Conservation (phyloP, 2,888 invertebrate genomes). For the Rotaria sp. region DNA sequence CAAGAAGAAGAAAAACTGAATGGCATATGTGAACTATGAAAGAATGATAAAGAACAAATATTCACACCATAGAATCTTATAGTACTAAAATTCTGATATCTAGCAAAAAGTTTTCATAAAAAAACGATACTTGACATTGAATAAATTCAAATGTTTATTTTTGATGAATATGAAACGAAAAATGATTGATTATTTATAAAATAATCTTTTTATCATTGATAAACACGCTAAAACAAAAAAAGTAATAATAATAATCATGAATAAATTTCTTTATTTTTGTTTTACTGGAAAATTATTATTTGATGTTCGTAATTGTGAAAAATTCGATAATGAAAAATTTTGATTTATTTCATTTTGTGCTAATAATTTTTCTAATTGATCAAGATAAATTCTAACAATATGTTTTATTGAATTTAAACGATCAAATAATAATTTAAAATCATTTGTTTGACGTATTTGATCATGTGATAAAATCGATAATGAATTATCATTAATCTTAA, state of each 20-base stretch:
- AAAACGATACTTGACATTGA: background rate
- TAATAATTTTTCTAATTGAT: slow-evolving; percentile 25
- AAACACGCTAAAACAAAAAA: background rate
- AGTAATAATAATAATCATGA: background rate
- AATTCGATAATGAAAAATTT: background rate
- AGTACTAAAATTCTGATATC: background rate
- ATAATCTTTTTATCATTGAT: background rate
- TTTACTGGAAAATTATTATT: background rate
- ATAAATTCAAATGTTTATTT: background rate
- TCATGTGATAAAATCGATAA: background rate
- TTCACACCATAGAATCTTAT: background rate
- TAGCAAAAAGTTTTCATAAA: background rate
- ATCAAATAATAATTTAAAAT: background rate
- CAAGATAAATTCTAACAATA: background rate
- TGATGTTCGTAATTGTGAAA: background rate
- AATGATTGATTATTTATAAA: too few species aligned
- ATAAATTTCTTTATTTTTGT: too few species aligned
- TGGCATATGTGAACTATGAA: too few species aligned
- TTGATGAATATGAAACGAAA: too few species aligned
- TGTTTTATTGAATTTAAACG: slow-evolving; percentile 5
- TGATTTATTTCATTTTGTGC: background rate
- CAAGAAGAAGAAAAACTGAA: background rate
- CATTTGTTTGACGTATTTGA: background rate
- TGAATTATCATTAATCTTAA: background rate
- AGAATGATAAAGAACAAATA: background rate